Percentiles rank a stretch among this genome's conserved stretches.
Evolutionary conservation across 2,113 vertebrate species (phyloP).

Genomic region (Megaleporinus macrocephalus): DNA sequence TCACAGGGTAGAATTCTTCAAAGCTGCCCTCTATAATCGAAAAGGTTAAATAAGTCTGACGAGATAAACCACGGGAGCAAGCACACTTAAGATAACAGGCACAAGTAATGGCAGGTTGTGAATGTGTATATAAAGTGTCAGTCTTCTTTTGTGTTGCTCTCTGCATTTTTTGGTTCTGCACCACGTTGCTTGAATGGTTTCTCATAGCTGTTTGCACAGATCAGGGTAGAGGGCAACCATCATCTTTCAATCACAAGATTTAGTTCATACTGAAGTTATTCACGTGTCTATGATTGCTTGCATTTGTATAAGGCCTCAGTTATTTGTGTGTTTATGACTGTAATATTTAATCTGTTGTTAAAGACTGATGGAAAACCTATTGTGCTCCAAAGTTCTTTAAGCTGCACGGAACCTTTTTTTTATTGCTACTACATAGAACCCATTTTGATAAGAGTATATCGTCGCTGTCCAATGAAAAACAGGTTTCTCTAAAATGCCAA

Average conservation of each 20-base stretch:
- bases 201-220: conserved; percentile 5
- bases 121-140: conserved; percentile 4
- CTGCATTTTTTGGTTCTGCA: background rate
- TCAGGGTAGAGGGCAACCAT: conserved; percentile 1
- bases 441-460: no score
- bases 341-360: background rate
- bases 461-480: no score
- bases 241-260: conserved; percentile 17
- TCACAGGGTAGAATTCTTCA: conserved; percentile 22
- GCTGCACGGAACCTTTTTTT: no score
- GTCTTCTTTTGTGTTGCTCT: background rate
- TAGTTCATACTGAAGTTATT: background rate
- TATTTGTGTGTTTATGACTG: background rate
- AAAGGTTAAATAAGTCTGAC: conserved; percentile 38
- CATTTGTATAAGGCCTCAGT: background rate
- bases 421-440: no score
- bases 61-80: conserved; percentile 34
- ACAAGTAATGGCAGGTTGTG: conserved; percentile 42
- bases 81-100: conserved; percentile 38
- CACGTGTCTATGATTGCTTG: background rate
- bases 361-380: no score
- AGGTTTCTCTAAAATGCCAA: no score
- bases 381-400: no score
- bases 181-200: conserved; percentile 1
- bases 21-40: conserved; percentile 36